Base-by-base conservation (phyloP, 2,888 invertebrate species). In the Cosmopolites sordidus region DNA sequence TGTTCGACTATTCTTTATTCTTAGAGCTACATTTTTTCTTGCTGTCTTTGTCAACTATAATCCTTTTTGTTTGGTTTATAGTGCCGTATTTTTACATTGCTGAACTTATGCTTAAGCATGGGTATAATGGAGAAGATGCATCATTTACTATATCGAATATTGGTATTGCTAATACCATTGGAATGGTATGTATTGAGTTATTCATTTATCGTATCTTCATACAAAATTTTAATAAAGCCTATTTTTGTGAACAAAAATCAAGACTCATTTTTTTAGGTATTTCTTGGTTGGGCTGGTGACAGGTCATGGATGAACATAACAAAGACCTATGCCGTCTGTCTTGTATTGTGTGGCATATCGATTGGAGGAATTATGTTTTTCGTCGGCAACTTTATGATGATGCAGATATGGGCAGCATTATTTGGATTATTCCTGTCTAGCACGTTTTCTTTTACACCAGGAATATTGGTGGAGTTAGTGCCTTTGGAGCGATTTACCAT, bases 31-130 rank as follows among this genome's bases (percentile, higher is more conserved):
- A 89, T 62, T 92, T 91, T 73, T 78, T 89, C 59, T 78, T 90
- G 41, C 83, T 94, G 68, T 89, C 90, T 50, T 68, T 92, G 12
- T 90, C 93, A 48, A 94, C 93, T 60, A 84, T 93, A 63, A 79
- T 94, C 48, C 80, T 96, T 46, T 96, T 95, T 75, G 84, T 88
- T 66, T 94, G 93, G 89, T 91, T 90, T 74, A 95, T 97, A 68
- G 90, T 96, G 52, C 94, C 95, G 11, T 97, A 97, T 76, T 90
- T 96, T 72, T 96, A 93, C 74, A 78, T 95, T 58, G 88, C 89
- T 48, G 93, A 95, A 66, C 86, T 89, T 70, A 86, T 92, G 76
- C 80, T 81, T 29, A 80, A 82, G 8, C 52, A 54, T 45, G 83
- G 83, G 1, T 89, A 87, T 63, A 79, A 78, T 1, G 86, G 88